Evolutionary conservation across 2,888 invertebrate species (phyloP).

Genomic region (Apamea crenata): DNA sequence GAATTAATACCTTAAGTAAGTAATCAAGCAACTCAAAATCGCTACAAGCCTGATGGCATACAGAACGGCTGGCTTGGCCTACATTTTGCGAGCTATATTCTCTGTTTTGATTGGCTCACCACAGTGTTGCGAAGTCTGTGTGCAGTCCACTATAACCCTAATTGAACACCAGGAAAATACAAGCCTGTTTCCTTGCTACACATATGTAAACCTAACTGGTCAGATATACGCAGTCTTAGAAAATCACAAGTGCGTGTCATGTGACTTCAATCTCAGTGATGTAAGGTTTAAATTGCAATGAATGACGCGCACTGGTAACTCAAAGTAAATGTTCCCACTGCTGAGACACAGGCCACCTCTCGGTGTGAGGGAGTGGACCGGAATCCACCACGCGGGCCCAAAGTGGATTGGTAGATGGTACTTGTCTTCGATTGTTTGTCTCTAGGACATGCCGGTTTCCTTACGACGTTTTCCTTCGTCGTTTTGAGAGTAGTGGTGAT

Average conservation of each 20-base stretch:
- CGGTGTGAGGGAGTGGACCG: neutral
- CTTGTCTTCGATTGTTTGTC: neutral
- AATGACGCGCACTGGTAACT: neutral
- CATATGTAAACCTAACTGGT: neutral
- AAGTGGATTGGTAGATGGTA: neutral
- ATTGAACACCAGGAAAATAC: constrained; percentile 2
- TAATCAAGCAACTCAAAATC: no score
- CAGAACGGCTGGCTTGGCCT: neutral
- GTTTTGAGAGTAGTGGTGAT: no score
- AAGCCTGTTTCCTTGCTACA: no score
- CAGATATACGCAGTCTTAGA: neutral
- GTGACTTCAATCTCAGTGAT: neutral
- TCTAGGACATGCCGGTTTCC: neutral
- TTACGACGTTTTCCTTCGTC: no score
- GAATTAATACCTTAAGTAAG: no score
- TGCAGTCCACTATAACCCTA: neutral
- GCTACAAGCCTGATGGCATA: no score
- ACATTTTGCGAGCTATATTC: neutral
- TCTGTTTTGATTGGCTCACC: constrained; percentile 11
- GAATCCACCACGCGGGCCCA: neutral
- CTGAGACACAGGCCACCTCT: neutral
- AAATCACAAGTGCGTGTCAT: no score
- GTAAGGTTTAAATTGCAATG: neutral
- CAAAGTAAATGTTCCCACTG: no score
- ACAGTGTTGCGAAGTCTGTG: neutral